These are phyloP conservation scores for Macropodus opercularis DNA, from an alignment of 2,797 vertebrate species.

Conservation along the genomic window DNA sequence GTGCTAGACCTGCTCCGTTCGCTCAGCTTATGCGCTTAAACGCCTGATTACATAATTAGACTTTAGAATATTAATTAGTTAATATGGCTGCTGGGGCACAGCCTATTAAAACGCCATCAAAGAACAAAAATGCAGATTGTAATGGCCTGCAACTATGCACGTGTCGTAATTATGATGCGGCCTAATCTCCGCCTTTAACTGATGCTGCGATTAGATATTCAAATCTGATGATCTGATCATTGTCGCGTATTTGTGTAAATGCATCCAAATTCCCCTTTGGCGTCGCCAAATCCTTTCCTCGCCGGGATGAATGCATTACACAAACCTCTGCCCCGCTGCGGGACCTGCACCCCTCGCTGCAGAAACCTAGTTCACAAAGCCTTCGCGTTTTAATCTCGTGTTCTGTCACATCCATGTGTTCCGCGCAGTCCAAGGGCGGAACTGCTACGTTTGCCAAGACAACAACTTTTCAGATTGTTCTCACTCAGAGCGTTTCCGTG, in stretches of 20 bases:
- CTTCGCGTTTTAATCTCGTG: conserved; percentile 16
- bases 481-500: not conserved
- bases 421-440: not conserved
- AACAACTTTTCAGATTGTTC: conserved; percentile 11
- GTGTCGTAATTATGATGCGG: conserved; percentile 69
- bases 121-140: conserved; percentile 61
- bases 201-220: conserved; percentile 72
- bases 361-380: conserved; percentile 35
- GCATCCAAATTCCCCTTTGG: conserved; percentile 50
- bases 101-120: conserved; percentile 73
- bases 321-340: conserved; percentile 55
- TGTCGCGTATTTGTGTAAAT: conserved; percentile 57
- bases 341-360: conserved; percentile 33
- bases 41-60: conserved; percentile 69
- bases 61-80: conserved; percentile 68
- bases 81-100: conserved; percentile 49
- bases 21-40: conserved; percentile 41
- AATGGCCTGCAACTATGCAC: conserved; percentile 68
- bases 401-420: not conserved
- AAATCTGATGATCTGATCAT: conserved; percentile 76
- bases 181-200: conserved; percentile 74
- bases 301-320: conserved; percentile 66
- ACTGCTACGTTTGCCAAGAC: not conserved
- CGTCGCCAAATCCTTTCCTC: conserved; percentile 63
- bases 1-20: conserved; percentile 20